Evolutionary conservation across 2,888 invertebrate genomes (phyloP), one percentile per base, ranked within the genome.

Genomic region (Ptilodon capucinus): DNA sequence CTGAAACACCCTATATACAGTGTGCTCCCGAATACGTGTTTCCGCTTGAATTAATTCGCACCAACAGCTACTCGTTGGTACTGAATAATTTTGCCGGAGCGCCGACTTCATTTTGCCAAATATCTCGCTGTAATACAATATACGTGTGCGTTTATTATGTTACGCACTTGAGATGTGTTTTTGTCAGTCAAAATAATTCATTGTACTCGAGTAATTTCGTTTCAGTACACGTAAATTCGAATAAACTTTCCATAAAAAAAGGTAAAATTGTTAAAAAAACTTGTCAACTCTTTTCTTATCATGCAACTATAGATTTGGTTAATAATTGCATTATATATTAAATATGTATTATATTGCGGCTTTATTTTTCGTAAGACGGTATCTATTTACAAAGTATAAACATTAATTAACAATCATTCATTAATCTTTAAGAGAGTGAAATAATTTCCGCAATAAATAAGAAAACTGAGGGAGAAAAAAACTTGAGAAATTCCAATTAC

Each of bases 401-500:
- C 9, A n/a, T 2, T 4, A 2, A n/a, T 28, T 8, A 28, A 28
- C n/a, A 28, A 28, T n/a, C n/a, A 11, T n/a, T 28, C 28, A 28
- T n/a, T 28, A n/a, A 28, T n/a, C 21, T 7, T 6, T 6, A 21
- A 21, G 21, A 21, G 21, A 28, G 4, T 8, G 44, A 60, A 53
- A 59, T 57, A 62, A 71, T 67, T 65, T 66, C 56, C 56, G 58
- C 60, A 61, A 64, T 54, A 54, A 52, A 45, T 60, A 54, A 57
- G 46, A 54, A 66, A 46, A 57, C 53, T 48, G 51, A 60, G 42
- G 44, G 11, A 9, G 19, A 23, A 34, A 44, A 46, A 49, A 54
- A 66, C 60, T 56, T 58, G 53, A 64, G 68, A 70, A 73, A 68
- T 62, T 75, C 71, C 73, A 78, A 81, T 79, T 81, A 77, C 64